These are phyloP conservation scores for Mus spretus DNA, from an alignment of 2,797 vertebrate species.

Conservation along the genomic window DNA sequence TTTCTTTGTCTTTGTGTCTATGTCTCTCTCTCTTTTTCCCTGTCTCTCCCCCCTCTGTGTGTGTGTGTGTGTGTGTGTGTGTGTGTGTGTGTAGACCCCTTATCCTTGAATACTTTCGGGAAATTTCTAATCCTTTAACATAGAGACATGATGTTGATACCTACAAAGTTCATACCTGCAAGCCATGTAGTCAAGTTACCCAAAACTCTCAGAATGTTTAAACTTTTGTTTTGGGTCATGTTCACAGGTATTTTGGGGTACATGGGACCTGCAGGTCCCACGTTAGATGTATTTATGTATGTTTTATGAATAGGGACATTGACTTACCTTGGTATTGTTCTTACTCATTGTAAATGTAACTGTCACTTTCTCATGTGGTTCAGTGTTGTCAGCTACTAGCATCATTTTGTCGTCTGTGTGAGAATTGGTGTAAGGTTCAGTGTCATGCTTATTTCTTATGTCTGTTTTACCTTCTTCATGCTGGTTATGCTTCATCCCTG, in stretches of 20 bases:
- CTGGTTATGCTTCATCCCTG: not conserved
- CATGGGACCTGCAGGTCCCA: not conserved
- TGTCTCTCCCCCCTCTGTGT: not conserved
- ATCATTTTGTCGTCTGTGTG: too few species aligned
- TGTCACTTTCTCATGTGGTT: not conserved
- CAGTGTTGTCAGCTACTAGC: accelerated
- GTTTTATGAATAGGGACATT: not conserved
- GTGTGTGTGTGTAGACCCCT: not conserved
- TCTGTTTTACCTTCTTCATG: not conserved
- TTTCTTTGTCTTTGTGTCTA: not conserved
- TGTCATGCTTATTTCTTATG: not conserved
- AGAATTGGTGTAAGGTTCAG: too few species aligned
- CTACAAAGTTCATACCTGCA: not conserved
- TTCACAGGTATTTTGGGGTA: not conserved
- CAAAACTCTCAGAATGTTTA: not conserved
- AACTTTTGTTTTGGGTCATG: not conserved
- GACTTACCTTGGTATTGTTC: not conserved
- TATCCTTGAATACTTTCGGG: not conserved
- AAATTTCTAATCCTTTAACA: not conserved
- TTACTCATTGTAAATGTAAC: not conserved
- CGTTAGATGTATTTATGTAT: not conserved
- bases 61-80: not conserved
- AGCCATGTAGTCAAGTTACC: not conserved
- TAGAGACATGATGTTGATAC: not conserved
- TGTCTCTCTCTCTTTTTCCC: not conserved